phyloP scores from a whole-genome alignment of 2,888 invertebrate genomes.

The Ectropis crepuscularia region DNA sequence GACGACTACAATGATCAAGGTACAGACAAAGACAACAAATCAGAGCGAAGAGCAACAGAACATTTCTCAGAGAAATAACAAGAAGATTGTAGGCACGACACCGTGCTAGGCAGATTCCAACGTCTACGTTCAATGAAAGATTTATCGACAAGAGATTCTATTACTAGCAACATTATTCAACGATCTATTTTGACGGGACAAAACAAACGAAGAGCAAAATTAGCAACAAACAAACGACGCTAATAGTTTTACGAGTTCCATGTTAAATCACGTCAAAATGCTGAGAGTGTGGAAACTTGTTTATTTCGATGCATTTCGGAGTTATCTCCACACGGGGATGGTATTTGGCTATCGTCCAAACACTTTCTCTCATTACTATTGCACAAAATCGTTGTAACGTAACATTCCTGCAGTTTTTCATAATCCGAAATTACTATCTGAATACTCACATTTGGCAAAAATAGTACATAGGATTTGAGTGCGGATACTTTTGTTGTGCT shows the following conservation, averaged over 20 bases:
- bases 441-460: constrained; percentile 34
- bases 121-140: constrained; percentile 42
- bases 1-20: constrained; percentile 27
- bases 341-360: constrained; percentile 71
- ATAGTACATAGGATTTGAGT: constrained; percentile 27
- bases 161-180: constrained; percentile 31
- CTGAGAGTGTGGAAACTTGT: constrained; percentile 57
- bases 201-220: constrained; percentile 44
- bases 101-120: constrained; percentile 36
- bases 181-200: constrained; percentile 37
- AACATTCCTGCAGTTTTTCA: constrained; percentile 37
- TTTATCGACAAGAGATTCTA: constrained; percentile 41
- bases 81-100: constrained; percentile 34
- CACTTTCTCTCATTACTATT: constrained; percentile 71
- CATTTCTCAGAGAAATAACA: constrained; percentile 30
- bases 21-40: constrained; percentile 32
- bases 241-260: constrained; percentile 63
- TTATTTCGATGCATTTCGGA: constrained; percentile 62
- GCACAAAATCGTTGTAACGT: constrained; percentile 53
- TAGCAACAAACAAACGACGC: constrained; percentile 46
- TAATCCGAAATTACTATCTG: constrained; percentile 38
- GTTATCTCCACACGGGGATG: constrained; percentile 43
- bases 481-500: constrained; percentile 31
- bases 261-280: constrained; percentile 60
- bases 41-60: constrained; percentile 27